A percentile compares a stretch with the other conserved stretches of the same genome.
These are phyloP conservation scores for Endomychus coccineus DNA, from an alignment of 2,888 invertebrate species.

Conservation along the genomic window DNA sequence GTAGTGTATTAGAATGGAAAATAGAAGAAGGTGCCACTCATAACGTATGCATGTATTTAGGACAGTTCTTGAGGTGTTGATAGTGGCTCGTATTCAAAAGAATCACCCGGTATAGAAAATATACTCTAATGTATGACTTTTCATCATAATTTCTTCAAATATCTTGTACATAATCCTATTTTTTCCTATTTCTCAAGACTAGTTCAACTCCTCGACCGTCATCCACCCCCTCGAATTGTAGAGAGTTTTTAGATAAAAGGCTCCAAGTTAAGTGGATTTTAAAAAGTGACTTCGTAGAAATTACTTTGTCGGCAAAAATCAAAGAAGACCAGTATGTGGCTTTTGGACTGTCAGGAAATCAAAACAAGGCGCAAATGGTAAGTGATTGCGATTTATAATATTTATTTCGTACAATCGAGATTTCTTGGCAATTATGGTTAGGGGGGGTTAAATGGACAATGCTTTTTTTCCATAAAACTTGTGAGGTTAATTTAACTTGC, in stretches of 20 bases:
- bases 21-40: no score
- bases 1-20: no score
- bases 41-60: no score
- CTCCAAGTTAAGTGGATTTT: slow-evolving; percentile 84
- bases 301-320: slow-evolving; percentile 71
- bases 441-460: no score
- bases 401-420: neutral
- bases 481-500: no score
- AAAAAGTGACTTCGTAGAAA: slow-evolving; percentile 65
- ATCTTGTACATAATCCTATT: no score
- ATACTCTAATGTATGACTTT: no score
- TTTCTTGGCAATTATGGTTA: neutral
- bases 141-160: no score
- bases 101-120: no score
- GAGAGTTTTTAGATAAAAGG: slow-evolving; percentile 73
- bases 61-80: no score
- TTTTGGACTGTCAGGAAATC: slow-evolving; percentile 76
- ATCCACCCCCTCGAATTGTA: slow-evolving; percentile 63
- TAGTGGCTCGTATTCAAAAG: no score
- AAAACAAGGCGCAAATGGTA: slow-evolving; percentile 66
- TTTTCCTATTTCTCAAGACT: slow-evolving; percentile 52
- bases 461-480: no score
- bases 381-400: slow-evolving; percentile 6
- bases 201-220: slow-evolving; percentile 66
- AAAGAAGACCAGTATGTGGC: slow-evolving; percentile 81